phyloP scores from a whole-genome alignment of 2,888 invertebrate genomes.

The Conomelus anceps region DNA sequence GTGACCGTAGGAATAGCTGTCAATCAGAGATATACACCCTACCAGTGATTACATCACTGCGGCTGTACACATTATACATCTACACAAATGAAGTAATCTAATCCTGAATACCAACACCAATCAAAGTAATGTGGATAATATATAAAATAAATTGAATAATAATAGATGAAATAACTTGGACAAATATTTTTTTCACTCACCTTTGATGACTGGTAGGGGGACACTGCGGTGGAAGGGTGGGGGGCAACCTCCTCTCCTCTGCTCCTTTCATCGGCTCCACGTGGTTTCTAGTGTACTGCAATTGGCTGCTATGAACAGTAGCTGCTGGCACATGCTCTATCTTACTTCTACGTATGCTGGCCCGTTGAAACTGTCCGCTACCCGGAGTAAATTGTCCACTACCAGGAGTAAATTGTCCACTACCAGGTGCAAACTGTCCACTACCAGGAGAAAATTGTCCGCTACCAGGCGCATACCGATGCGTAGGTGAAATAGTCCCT shows the following conservation, averaged over 20 bases:
- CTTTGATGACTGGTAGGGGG: conserved; percentile 37
- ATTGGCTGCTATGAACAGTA: conserved; percentile 19
- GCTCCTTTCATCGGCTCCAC: conserved; percentile 22
- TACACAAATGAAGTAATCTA: too few relatives aligned
- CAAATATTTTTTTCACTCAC: conserved; percentile 31
- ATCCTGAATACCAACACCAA: too few relatives aligned
- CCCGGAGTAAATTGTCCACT: background rate
- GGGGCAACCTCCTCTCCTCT: conserved; percentile 27
- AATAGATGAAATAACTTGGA: too few relatives aligned
- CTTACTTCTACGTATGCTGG: background rate
- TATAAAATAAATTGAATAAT: too few relatives aligned
- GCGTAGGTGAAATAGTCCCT: conserved; percentile 31
- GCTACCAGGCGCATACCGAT: background rate
- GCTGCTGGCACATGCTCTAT: conserved; percentile 26
- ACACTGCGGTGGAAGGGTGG: conserved; percentile 34
- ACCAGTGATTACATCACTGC: too few relatives aligned
- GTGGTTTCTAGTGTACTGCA: conserved; percentile 24
- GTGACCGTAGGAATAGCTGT: too few relatives aligned
- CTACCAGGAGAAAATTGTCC: background rate
- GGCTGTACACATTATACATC: too few relatives aligned
- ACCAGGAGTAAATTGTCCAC: background rate
- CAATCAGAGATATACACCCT: too few relatives aligned
- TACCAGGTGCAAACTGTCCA: background rate
- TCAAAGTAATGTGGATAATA: too few relatives aligned
- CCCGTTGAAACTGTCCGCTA: background rate